Evolutionary conservation across 2,888 invertebrate species (phyloP).

Genomic region (Trachelus stipa): DNA sequence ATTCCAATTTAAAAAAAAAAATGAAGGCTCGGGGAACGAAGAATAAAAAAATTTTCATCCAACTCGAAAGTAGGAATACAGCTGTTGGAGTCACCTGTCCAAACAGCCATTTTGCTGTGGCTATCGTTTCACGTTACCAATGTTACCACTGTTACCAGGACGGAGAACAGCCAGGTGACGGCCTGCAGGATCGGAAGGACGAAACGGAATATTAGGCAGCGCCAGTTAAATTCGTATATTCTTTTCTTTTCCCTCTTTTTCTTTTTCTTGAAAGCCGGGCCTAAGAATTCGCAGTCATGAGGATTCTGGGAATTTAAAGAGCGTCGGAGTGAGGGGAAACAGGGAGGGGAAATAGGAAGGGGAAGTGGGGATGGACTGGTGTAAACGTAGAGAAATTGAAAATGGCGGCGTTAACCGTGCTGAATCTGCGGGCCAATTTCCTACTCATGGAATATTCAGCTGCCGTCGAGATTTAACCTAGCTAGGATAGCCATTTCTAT

Average conservation of each 20-base stretch:
- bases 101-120: conserved; percentile 55
- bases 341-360: no score
- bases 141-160: background rate
- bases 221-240: background rate
- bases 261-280: background rate
- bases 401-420: background rate
- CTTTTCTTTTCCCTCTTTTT: no score
- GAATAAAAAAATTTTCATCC: conserved; percentile 43
- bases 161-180: background rate
- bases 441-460: background rate
- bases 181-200: background rate
- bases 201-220: background rate
- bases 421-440: background rate
- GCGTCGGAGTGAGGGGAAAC: no score
- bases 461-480: background rate
- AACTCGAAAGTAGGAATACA: conserved; percentile 36
- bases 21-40: conserved; percentile 39
- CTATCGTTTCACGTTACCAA: conserved; percentile 44
- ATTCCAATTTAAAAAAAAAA: background rate
- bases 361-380: background rate
- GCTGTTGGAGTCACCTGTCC: conserved; percentile 63
- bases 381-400: background rate
- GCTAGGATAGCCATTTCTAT: background rate
- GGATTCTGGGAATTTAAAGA: background rate
- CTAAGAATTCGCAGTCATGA: background rate